phyloP scores from a whole-genome alignment of 2,888 invertebrate genomes.

The Ichneumoninae sp. region DNA sequence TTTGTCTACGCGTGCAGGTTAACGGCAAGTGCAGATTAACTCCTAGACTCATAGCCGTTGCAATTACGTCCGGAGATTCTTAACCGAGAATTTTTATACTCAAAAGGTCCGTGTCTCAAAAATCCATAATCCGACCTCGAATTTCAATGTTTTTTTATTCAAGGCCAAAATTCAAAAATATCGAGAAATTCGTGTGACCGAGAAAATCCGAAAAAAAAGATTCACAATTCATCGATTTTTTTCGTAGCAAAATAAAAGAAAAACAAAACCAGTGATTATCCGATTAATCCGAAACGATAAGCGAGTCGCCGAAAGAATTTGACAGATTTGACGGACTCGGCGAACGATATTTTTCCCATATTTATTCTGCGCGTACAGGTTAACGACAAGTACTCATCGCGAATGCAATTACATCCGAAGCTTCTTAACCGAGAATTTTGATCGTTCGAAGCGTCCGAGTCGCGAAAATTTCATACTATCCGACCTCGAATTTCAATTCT shows the following conservation, averaged over 20 bases:
- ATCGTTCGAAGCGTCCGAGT: not conserved
- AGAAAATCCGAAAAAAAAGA: conserved; percentile 11
- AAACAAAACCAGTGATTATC: not conserved
- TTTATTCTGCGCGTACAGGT: not conserved
- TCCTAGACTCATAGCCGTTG: not conserved
- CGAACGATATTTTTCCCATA: not conserved
- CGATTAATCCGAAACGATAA: not conserved
- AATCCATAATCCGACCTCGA: not conserved
- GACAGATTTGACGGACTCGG: too few relatives aligned
- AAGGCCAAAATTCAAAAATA: not conserved
- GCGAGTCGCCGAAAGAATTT: not conserved
- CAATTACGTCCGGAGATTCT: not conserved
- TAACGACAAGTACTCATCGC: not conserved
- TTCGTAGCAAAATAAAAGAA: not conserved
- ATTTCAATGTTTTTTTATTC: not conserved
- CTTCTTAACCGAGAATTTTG: not conserved
- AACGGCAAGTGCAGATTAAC: not conserved
- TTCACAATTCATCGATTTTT: not conserved
- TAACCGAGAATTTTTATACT: not conserved
- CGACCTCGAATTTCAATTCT: not conserved
- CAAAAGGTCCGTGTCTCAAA: not conserved
- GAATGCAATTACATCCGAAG: not conserved
- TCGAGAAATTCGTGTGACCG: not conserved
- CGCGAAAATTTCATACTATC: not conserved
- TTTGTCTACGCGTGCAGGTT: not conserved